These are phyloP conservation scores for Jaculus jaculus DNA, from an alignment of 2,113 vertebrate species.

Conservation along the genomic window DNA sequence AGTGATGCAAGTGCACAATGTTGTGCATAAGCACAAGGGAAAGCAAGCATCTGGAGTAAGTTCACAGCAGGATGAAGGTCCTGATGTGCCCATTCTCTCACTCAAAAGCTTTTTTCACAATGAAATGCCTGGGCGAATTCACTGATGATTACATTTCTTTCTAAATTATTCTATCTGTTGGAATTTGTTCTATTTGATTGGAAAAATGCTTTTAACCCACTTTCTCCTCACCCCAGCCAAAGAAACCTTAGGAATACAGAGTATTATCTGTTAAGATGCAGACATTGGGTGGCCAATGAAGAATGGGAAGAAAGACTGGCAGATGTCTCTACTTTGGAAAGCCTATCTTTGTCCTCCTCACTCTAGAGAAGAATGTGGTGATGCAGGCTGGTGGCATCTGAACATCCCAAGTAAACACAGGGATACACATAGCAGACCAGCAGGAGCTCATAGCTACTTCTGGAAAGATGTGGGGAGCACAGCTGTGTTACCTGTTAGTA, in stretches of 20 bases:
- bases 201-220: background rate
- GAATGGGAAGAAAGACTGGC: background rate
- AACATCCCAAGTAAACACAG: background rate
- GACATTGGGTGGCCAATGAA: background rate
- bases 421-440: background rate
- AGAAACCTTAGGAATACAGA: background rate
- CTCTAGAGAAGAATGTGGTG: background rate
- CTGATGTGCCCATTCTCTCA: no score
- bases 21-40: no score
- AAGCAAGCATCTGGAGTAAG: no score
- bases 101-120: background rate
- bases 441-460: background rate
- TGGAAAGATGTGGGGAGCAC: background rate
- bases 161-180: background rate
- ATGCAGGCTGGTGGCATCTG: background rate
- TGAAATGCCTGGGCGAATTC: background rate
- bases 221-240: background rate
- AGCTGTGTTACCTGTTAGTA: background rate
- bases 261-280: background rate
- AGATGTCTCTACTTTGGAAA: background rate
- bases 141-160: slow-evolving; percentile 4
- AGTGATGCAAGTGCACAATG: no score
- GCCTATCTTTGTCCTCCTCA: background rate
- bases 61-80: no score
- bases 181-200: background rate